These are phyloP conservation scores for Oenanthe oenanthe DNA, from an alignment of 2,113 vertebrate genomes.

Conservation along the genomic window DNA sequence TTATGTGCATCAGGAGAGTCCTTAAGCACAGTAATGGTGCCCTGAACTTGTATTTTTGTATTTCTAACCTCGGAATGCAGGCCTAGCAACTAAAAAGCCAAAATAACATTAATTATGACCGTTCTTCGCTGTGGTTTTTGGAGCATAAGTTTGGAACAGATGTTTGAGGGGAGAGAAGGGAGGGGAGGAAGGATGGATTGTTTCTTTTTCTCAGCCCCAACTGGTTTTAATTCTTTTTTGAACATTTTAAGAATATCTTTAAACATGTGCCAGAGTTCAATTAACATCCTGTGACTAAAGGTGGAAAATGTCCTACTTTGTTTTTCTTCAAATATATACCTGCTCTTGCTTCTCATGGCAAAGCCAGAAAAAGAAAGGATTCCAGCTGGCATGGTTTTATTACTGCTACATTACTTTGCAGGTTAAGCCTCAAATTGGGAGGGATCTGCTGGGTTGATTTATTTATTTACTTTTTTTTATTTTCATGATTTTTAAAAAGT, in stretches of 20 bases:
- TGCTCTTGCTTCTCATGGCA: slow-evolving; percentile 53
- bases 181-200: slow-evolving; percentile 33
- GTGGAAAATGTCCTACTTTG: slow-evolving; percentile 76
- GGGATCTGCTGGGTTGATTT: slow-evolving; percentile 63
- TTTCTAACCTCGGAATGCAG: slow-evolving; percentile 72
- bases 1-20: slow-evolving; percentile 60
- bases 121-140: slow-evolving; percentile 67
- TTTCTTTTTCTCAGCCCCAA: slow-evolving; percentile 66
- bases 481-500: slow-evolving; percentile 66
- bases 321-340: slow-evolving; percentile 65
- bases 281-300: slow-evolving; percentile 74
- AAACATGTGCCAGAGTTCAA: slow-evolving; percentile 79
- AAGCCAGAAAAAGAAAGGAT: slow-evolving; percentile 41
- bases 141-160: slow-evolving; percentile 75
- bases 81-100: slow-evolving; percentile 63
- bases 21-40: slow-evolving; percentile 51
- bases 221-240: slow-evolving; percentile 78
- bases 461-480: slow-evolving; percentile 72
- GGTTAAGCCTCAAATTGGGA: slow-evolving; percentile 66
- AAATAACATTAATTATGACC: slow-evolving; percentile 72
- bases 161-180: slow-evolving; percentile 37
- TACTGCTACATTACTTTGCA: slow-evolving; percentile 70
- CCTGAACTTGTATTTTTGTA: slow-evolving; percentile 68
- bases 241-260: slow-evolving; percentile 74
- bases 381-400: slow-evolving; percentile 75